A percentile compares a stretch with the other conserved stretches of the same genome.
Conservation (phyloP, 2,888 invertebrate genomes). For the Adela reaumurella region DNA sequence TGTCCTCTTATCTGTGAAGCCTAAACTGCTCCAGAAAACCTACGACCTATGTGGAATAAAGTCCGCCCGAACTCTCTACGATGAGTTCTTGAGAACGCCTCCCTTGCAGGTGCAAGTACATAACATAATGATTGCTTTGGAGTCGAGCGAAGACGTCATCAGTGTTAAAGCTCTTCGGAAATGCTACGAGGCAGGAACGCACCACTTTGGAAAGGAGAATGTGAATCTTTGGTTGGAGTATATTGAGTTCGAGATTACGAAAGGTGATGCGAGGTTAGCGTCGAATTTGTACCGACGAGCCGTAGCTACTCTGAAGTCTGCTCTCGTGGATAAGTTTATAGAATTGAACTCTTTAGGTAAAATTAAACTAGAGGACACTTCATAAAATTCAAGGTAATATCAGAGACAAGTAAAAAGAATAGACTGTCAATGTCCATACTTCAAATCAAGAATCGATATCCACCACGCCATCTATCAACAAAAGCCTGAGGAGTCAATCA, state of each 20-base stretch:
- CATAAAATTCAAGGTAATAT: too few species aligned
- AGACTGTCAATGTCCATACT: too few species aligned
- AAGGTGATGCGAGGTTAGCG: constrained; percentile 55
- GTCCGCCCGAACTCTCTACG: constrained; percentile 60
- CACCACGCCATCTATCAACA: too few species aligned
- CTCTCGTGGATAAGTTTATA: constrained; percentile 51
- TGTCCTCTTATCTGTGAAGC: constrained; percentile 53
- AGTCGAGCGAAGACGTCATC: constrained; percentile 35
- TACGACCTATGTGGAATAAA: constrained; percentile 45
- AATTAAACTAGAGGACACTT: constrained; percentile 22
- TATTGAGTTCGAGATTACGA: constrained; percentile 64
- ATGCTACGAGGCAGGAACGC: constrained; percentile 60
- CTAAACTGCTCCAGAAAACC: constrained; percentile 59
- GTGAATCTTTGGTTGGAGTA: constrained; percentile 71
- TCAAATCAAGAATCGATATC: too few species aligned
- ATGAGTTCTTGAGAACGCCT: constrained; percentile 52
- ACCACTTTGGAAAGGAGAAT: constrained; percentile 64
- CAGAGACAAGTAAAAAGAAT: constrained; percentile 33
- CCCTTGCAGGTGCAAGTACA: constrained; percentile 62
- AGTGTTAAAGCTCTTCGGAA: constrained; percentile 51
- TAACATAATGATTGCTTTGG: constrained; percentile 58
- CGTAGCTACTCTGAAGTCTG: constrained; percentile 51
- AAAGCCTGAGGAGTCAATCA: too few species aligned
- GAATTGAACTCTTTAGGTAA: constrained; percentile 49
- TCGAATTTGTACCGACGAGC: constrained; percentile 61